These are phyloP conservation scores for Drosophila sucinea DNA, from an alignment of 1,140 invertebrate genomes.

Conservation along the genomic window DNA sequence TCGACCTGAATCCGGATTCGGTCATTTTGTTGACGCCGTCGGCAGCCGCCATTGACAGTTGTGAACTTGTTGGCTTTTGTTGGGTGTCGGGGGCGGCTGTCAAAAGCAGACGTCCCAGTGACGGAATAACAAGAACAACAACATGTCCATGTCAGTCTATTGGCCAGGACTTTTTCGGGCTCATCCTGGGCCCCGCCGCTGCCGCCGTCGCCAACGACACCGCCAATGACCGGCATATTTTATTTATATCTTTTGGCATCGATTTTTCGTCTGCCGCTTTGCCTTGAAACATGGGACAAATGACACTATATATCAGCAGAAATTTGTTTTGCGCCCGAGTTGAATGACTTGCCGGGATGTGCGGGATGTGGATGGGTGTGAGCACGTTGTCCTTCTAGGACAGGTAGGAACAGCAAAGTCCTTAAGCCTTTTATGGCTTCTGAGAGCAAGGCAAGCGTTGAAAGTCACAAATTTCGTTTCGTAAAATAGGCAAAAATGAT, in stretches of 20 bases:
- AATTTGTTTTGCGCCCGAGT: slow-evolving; percentile 19
- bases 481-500: slow-evolving; percentile 14
- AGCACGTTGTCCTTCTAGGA: not conserved
- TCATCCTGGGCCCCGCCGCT: slow-evolving; percentile 31
- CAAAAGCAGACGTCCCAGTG: slow-evolving; percentile 54
- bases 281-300: slow-evolving; percentile 29
- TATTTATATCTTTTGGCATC: slow-evolving; percentile 45
- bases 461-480: slow-evolving; percentile 65
- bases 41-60: slow-evolving; percentile 22
- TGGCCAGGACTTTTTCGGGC: slow-evolving; percentile 11
- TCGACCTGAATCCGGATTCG: slow-evolving; percentile 14
- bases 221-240: slow-evolving; percentile 70
- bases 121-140: slow-evolving; percentile 52
- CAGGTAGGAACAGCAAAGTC: slow-evolving; percentile 25
- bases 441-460: slow-evolving; percentile 50
- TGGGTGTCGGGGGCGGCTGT: slow-evolving; percentile 48
- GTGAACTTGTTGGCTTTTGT: slow-evolving; percentile 6
- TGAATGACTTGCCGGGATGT: slow-evolving; percentile 42
- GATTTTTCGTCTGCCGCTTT: slow-evolving; percentile 40
- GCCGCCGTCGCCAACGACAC: slow-evolving; percentile 7
- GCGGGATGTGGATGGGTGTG: slow-evolving; percentile 33
- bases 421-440: slow-evolving; percentile 64
- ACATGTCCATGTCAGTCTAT: slow-evolving; percentile 41
- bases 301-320: slow-evolving; percentile 18
- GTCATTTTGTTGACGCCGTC: slow-evolving; percentile 5